Base-by-base conservation (phyloP, 2,888 invertebrate genomes). In the Nipponacmea schrenckii region DNA sequence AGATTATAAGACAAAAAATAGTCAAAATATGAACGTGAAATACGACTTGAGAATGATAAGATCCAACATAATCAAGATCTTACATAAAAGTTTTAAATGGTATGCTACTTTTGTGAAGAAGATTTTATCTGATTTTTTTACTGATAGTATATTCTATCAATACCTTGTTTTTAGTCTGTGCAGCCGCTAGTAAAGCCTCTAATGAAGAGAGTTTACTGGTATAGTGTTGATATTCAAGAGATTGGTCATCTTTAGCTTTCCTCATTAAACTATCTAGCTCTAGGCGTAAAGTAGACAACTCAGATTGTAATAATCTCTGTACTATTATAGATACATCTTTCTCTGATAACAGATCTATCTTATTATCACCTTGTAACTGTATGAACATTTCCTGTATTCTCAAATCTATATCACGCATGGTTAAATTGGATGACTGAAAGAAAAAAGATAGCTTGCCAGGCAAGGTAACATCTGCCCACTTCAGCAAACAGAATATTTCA, bases 351-450 rank as follows among this genome's bases (percentile, higher is more conserved):
- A 72, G 70, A 10, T 73, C 26, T 67, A 66, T 69, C 15, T 46
- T 62, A 4, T 72, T 66, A 24, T 70, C 71, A 10, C 76, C 62
- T 70, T 80, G 76, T 62, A 81, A 70, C 64, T 80, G 78, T 31
- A 79, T 63, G n/a, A 81, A 68, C 62, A 82, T 79, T 15, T 72
- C 72, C 56, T 71, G 72, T n/a, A 83, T 79, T 62, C 80, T 79
- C 17, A 76, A 72, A 63, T 76, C 74, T 62, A 81, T 63, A 44
- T 80, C 76, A 17, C 62, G 70, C 14, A 48, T 71, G n/a, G 39
- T 12, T 12, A 44, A n/a, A 8, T 20, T 26, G 8, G 66, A 48
- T 3, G 31, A 45, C 64, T 69, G 64, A 8, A 65, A 15, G 14
- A 0, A 56, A 44, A 27, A 24, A 56, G 20, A 56, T 20, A 56